phyloP scores from a whole-genome alignment of 2,797 vertebrate species.

The Sebastes oblongus region DNA sequence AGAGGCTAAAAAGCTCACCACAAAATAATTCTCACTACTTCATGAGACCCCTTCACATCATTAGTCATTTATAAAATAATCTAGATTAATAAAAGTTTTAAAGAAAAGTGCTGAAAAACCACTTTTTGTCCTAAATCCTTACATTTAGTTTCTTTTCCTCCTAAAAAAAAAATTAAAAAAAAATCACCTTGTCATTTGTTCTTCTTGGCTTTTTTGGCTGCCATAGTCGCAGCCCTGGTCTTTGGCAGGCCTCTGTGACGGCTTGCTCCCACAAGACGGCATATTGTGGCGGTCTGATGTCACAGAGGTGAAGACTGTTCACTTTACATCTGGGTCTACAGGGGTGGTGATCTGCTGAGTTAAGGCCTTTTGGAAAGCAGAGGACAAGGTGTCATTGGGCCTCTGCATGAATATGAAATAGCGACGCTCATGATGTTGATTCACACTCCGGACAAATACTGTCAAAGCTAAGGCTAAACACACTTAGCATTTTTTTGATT shows the following conservation, averaged over 20 bases:
- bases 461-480: conserved; percentile 85
- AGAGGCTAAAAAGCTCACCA: background rate
- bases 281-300: conserved; percentile 81
- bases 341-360: conserved; percentile 79
- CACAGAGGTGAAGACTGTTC: conserved; percentile 87
- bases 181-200: conserved; percentile 13
- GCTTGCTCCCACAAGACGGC: conserved; percentile 59
- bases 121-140: background rate
- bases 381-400: conserved; percentile 91
- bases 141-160: background rate
- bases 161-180: background rate
- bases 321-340: conserved; percentile 85
- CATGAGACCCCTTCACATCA: background rate
- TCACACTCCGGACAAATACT: conserved; percentile 88
- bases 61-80: background rate
- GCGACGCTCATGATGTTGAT: conserved; percentile 80
- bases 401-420: conserved; percentile 91
- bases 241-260: conserved; percentile 39
- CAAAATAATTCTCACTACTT: background rate
- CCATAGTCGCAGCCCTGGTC: background rate
- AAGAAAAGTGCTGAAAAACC: background rate
- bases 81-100: background rate
- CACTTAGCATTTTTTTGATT: conserved; percentile 71
- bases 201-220: background rate
- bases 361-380: conserved; percentile 86